Evolutionary conservation across 2,888 invertebrate genomes (phyloP).

Genomic region (Empis livida): DNA sequence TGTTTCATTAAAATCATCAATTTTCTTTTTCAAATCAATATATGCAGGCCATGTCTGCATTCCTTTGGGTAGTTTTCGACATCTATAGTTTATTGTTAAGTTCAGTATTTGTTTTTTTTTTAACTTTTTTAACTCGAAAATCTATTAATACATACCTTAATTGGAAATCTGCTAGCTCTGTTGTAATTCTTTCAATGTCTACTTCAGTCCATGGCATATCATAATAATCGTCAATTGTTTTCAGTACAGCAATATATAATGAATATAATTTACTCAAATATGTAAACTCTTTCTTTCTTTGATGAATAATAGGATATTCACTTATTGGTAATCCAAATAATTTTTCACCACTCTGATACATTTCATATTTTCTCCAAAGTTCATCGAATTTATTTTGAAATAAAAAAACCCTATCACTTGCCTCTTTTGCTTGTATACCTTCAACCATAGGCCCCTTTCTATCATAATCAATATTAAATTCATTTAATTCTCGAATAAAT

Average conservation of each 20-base stretch:
- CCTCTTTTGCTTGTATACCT: conserved; percentile 71
- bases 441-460: conserved; percentile 74
- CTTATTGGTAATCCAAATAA: conserved; percentile 73
- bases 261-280: conserved; percentile 69
- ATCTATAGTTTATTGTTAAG: conserved; percentile 41
- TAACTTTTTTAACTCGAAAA: no score
- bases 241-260: conserved; percentile 68
- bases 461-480: conserved; percentile 61
- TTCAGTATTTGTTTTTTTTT: no score
- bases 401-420: conserved; percentile 63
- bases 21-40: conserved; percentile 71
- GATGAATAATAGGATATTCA: conserved; percentile 66
- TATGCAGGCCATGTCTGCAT: conserved; percentile 84
- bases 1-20: conserved; percentile 81
- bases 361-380: conserved; percentile 65
- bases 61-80: conserved; percentile 68
- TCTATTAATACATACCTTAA: conserved; percentile 47
- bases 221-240: conserved; percentile 74
- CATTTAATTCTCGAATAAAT: conserved; percentile 50
- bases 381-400: conserved; percentile 75
- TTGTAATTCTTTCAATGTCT: conserved; percentile 67
- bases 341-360: conserved; percentile 72
- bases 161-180: conserved; percentile 72
- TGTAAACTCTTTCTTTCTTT: conserved; percentile 72
- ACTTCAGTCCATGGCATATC: conserved; percentile 75